phyloP scores from a whole-genome alignment of 2,888 invertebrate species.

The Tanypteryx hageni region DNA sequence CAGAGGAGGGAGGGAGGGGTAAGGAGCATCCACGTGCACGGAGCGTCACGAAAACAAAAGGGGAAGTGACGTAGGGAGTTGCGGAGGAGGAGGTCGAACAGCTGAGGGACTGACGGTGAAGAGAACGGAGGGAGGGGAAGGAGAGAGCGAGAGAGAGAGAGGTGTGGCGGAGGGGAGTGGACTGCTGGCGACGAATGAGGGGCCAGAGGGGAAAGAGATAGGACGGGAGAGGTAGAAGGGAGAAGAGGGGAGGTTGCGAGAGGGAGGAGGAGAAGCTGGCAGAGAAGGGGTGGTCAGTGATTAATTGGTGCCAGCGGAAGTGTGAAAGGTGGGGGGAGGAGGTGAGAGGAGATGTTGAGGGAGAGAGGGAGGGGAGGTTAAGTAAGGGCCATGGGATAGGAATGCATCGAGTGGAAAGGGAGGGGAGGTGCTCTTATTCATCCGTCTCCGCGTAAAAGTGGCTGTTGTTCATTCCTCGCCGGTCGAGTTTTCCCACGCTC shows the following conservation, averaged over 20 bases:
- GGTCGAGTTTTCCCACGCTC: slow-evolving; percentile 11
- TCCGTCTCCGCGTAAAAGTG: not conserved
- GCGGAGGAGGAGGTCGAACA: slow-evolving; percentile 1
- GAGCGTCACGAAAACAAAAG: slow-evolving; percentile 63
- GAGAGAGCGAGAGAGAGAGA: not conserved
- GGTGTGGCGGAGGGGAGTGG: slow-evolving; percentile 3
- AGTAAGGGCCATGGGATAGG: not conserved
- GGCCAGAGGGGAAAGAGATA: not conserved
- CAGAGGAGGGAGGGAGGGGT: not conserved
- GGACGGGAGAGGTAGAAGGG: no score
- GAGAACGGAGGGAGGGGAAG: no score
- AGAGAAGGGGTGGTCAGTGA: slow-evolving; percentile 19
- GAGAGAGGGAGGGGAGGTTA: not conserved
- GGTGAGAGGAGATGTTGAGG: no score
- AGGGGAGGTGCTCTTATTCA: not conserved
- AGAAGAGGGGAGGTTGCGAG: not conserved
- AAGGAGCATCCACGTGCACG: slow-evolving; percentile 5
- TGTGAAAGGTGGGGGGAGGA: not conserved
- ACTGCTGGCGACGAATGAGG: not conserved
- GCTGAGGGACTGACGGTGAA: not conserved
- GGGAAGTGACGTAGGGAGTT: slow-evolving; percentile 58
- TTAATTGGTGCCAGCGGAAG: slow-evolving; percentile 6
- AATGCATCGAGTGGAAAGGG: not conserved
- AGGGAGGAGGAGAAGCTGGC: not conserved
- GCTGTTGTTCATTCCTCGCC: not conserved